phyloP scores from a whole-genome alignment of 2,888 invertebrate species.

The Philereme vetulata region DNA sequence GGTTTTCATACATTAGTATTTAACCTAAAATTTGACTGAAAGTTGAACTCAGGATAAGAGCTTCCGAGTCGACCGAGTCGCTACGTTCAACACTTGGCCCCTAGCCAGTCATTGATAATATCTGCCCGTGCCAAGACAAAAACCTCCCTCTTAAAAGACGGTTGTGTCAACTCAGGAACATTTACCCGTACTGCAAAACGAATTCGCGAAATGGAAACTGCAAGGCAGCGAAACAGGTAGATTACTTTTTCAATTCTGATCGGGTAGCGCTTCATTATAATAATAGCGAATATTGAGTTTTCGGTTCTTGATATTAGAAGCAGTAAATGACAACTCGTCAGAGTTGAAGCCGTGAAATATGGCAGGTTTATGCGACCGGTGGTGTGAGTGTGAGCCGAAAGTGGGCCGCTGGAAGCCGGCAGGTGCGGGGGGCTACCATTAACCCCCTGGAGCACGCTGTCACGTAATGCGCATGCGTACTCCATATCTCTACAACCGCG shows the following conservation, averaged over 20 bases:
- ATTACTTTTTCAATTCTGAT: conserved; percentile 34
- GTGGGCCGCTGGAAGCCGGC: conserved; percentile 44
- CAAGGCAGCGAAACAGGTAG: conserved; percentile 33
- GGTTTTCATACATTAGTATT: conserved; percentile 31
- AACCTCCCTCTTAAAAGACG: conserved; percentile 53
- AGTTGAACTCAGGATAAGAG: conserved; percentile 40
- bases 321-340: conserved; percentile 63
- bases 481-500: conserved; percentile 65
- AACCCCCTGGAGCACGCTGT: conserved; percentile 36
- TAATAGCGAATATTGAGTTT: conserved; percentile 57
- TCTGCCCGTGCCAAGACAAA: conserved; percentile 63
- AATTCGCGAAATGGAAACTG: conserved; percentile 32
- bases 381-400: conserved; percentile 50
- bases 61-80: conserved; percentile 46
- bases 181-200: conserved; percentile 43
- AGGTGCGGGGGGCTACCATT: conserved; percentile 39
- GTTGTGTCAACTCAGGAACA: conserved; percentile 48
- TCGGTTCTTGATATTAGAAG: conserved; percentile 62
- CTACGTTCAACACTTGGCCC: conserved; percentile 58
- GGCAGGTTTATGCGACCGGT: conserved; percentile 64
- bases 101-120: conserved; percentile 69
- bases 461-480: conserved; percentile 69
- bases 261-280: conserved; percentile 33
- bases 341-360: conserved; percentile 61
- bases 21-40: conserved; percentile 44